phyloP scores from a whole-genome alignment of 2,113 vertebrate genomes.

The Pachyramphus minor region DNA sequence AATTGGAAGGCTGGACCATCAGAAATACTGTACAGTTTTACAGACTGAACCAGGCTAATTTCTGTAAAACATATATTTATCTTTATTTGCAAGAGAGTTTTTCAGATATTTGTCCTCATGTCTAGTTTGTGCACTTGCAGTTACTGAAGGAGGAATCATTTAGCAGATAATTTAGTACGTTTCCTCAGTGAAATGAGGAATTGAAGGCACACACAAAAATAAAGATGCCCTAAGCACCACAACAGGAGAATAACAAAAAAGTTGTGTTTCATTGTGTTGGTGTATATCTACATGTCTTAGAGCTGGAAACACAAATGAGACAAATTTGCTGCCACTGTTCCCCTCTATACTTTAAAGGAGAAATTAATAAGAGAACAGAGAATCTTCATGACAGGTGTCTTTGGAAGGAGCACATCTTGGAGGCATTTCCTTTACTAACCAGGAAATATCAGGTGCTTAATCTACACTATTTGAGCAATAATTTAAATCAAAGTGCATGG shows the following conservation, averaged over 20 bases:
- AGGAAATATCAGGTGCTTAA: background rate
- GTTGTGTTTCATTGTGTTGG: background rate
- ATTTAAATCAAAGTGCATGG: background rate
- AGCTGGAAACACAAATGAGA: background rate
- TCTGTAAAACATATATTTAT: background rate
- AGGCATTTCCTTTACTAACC: background rate
- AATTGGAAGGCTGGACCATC: background rate
- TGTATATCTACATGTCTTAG: background rate
- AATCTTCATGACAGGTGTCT: background rate
- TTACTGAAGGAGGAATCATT: background rate
- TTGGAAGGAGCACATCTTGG: background rate
- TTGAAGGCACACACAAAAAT: background rate
- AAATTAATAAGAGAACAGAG: background rate
- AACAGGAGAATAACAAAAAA: background rate
- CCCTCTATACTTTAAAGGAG: background rate
- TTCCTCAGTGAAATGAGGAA: background rate
- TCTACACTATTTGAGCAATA: rapidly evolving
- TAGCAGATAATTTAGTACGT: background rate
- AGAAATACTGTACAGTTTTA: background rate
- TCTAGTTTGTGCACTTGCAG: background rate
- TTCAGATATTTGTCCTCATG: background rate
- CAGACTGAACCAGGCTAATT: background rate
- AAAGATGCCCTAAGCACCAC: background rate
- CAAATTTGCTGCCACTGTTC: background rate
- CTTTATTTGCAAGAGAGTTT: background rate